Evolutionary conservation across 2,888 invertebrate genomes (phyloP).

Genomic region (Aphidoletes aphidimyza): DNA sequence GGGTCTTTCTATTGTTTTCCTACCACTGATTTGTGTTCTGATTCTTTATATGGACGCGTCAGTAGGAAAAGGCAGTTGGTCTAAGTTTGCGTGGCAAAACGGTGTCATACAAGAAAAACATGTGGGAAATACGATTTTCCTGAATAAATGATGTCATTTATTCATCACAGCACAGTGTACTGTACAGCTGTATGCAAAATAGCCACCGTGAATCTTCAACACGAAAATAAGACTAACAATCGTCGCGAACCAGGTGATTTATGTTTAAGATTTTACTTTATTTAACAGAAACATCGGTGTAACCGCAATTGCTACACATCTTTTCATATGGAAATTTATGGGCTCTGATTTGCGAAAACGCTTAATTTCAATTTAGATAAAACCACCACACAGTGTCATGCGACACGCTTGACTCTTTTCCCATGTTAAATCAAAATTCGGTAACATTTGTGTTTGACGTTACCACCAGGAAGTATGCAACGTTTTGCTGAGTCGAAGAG

Average conservation of each 20-base stretch:
- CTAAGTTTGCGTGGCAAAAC: background rate
- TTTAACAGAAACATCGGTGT: background rate
- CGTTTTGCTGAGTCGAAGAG: background rate
- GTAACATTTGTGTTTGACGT: slow-evolving; percentile 40
- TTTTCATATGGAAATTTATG: slow-evolving; percentile 22
- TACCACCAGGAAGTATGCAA: background rate
- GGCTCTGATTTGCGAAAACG: slow-evolving; percentile 22
- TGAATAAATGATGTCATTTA: slow-evolving; percentile 46
- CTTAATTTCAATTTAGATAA: slow-evolving; percentile 37
- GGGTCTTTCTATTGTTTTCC: background rate
- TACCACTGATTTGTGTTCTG: background rate
- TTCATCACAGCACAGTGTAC: background rate
- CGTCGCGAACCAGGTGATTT: background rate
- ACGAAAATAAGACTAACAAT: background rate
- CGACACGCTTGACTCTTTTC: background rate
- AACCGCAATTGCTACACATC: slow-evolving; percentile 1
- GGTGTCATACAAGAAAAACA: background rate
- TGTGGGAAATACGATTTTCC: background rate
- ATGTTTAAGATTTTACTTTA: background rate
- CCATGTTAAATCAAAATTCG: slow-evolving; percentile 1
- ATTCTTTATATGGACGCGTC: background rate
- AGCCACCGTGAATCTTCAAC: background rate
- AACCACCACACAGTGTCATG: background rate
- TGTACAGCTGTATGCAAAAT: too few species aligned
- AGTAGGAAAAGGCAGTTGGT: background rate